A percentile compares a stretch with the other conserved stretches of the same genome.
Conservation (phyloP, 30 jellyfish, hydroid and myxozoan genomes). For the Cassiopea xamachana region DNA sequence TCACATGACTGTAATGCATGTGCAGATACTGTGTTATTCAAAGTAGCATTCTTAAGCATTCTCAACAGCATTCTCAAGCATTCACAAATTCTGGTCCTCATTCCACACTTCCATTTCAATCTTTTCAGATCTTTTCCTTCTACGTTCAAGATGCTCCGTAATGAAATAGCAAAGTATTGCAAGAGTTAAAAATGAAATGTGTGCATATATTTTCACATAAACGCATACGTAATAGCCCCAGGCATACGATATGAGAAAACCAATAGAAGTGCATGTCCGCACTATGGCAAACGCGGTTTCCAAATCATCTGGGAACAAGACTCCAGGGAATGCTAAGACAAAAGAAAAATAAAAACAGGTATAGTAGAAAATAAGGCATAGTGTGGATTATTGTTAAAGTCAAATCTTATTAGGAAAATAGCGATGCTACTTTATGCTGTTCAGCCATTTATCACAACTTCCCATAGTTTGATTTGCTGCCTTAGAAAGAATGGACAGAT, state of each 20-base stretch:
- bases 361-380: too few relatives aligned
- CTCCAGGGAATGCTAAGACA: conserved; percentile 42
- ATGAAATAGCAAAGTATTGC: conserved; percentile 27
- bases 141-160: conserved; percentile 36
- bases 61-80: too few relatives aligned
- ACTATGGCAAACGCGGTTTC: conserved; percentile 55
- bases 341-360: not conserved
- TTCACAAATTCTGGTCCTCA: not conserved
- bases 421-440: too few relatives aligned
- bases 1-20: too few relatives aligned
- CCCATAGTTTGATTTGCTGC: too few relatives aligned
- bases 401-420: too few relatives aligned
- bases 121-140: not conserved
- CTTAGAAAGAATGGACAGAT: too few relatives aligned
- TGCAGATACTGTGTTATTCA: too few relatives aligned
- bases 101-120: not conserved
- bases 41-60: too few relatives aligned
- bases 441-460: too few relatives aligned
- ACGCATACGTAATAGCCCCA: conserved; percentile 61
- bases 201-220: conserved; percentile 44
- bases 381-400: too few relatives aligned
- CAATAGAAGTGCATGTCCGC: conserved; percentile 43
- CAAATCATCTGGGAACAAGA: conserved; percentile 23
- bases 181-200: conserved; percentile 12
- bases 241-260: conserved; percentile 50